Evolutionary conservation across 2,888 invertebrate genomes (phyloP).

Genomic region (Leptinotarsa juncta): DNA sequence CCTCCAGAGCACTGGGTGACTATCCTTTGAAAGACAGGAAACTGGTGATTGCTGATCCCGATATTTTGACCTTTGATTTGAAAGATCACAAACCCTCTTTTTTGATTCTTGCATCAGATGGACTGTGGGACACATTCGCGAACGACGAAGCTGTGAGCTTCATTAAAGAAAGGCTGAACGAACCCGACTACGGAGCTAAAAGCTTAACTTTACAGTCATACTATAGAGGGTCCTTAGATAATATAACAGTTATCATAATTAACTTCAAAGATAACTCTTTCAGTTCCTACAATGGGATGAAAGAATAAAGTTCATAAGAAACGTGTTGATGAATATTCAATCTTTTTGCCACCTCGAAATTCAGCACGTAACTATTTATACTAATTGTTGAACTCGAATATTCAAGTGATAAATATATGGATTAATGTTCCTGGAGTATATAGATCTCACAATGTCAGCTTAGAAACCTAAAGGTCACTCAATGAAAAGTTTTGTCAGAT

Average conservation of each 20-base stretch:
- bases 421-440: slow-evolving; percentile 7
- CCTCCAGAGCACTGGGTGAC: slow-evolving; percentile 94
- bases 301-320: not conserved
- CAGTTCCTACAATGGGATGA: slow-evolving; percentile 32
- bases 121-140: slow-evolving; percentile 95
- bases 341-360: not conserved
- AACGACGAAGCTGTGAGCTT: slow-evolving; percentile 95
- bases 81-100: slow-evolving; percentile 89
- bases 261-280: slow-evolving; percentile 75
- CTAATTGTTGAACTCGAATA: not conserved
- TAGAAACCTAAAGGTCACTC: not conserved
- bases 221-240: slow-evolving; percentile 92
- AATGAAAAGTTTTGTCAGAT: not conserved
- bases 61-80: slow-evolving; percentile 91
- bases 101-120: slow-evolving; percentile 93
- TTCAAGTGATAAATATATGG: not conserved
- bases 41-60: slow-evolving; percentile 94
- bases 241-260: slow-evolving; percentile 93
- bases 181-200: slow-evolving; percentile 91
- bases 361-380: not conserved
- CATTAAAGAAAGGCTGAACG: slow-evolving; percentile 85
- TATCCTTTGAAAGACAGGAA: slow-evolving; percentile 94
- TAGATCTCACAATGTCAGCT: not conserved
- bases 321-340: not conserved
- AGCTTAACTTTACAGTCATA: slow-evolving; percentile 91